Conservation (phyloP, 2,888 invertebrate species). For the Tribolium freemani region DNA sequence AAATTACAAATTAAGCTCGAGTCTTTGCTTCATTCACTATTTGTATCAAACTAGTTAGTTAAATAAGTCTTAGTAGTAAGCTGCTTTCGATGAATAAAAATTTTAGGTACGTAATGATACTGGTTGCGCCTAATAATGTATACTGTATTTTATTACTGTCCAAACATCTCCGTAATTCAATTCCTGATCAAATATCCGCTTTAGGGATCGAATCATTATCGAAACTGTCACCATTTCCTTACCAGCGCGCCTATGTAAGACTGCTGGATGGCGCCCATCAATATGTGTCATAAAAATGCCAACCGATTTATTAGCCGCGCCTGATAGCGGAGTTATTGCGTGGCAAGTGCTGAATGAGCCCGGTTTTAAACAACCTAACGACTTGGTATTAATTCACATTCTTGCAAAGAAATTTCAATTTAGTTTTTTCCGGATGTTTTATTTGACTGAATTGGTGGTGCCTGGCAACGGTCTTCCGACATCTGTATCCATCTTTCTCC, state of each 20-base stretch:
- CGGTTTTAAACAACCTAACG: conserved; percentile 49
- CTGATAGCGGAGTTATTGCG: conserved; percentile 21
- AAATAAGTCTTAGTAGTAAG: too few relatives aligned
- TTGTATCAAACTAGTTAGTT: too few relatives aligned
- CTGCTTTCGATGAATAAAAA: too few relatives aligned
- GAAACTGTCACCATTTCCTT: neutral
- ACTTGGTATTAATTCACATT: conserved; percentile 53
- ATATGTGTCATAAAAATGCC: conserved; percentile 31
- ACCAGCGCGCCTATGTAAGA: neutral
- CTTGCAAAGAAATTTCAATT: conserved; percentile 56
- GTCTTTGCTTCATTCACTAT: too few relatives aligned
- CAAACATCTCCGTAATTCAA: neutral
- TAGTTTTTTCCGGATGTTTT: conserved; percentile 54
- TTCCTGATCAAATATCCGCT: neutral
- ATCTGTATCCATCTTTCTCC: conserved; percentile 44
- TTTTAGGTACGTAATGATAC: too few relatives aligned
- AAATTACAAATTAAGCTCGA: too few relatives aligned
- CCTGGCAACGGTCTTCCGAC: conserved; percentile 48
- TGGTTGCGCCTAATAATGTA: too few relatives aligned
- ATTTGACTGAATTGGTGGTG: conserved; percentile 49
- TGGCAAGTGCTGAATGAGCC: conserved; percentile 33
- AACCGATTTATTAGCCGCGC: conserved; percentile 18
- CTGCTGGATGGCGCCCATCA: conserved; percentile 7
- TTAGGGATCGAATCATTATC: neutral
- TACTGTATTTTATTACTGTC: too few relatives aligned